Percentiles rank a stretch among this genome's conserved stretches.
Conservation (phyloP, 2,797 vertebrate genomes). For the Oceanodroma leucorhoa region DNA sequence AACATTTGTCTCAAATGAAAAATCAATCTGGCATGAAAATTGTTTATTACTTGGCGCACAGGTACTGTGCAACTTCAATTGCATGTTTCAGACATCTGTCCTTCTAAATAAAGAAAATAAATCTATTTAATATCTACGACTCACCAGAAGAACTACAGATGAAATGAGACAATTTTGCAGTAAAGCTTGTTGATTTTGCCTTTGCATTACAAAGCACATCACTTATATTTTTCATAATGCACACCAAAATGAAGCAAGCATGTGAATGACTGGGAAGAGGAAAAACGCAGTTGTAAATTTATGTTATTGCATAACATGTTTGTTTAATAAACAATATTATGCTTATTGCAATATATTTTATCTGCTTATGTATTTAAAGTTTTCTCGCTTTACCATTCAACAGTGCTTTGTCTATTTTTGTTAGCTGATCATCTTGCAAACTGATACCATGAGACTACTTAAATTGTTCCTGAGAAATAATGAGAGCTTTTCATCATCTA, state of each 20-base stretch:
- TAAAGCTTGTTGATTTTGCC: neutral
- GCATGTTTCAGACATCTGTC: neutral
- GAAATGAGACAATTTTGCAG: neutral
- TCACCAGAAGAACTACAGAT: neutral
- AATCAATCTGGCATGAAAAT: neutral
- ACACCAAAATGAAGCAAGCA: constrained; percentile 52
- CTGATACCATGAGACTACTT: neutral
- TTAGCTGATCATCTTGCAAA: neutral
- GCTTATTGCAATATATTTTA: neutral
- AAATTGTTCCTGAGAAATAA: neutral
- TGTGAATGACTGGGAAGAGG: constrained; percentile 30
- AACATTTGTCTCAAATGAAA: neutral
- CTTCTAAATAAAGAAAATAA: neutral
- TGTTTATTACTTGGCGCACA: neutral
- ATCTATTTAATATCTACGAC: neutral
- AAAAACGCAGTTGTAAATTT: constrained; percentile 69
- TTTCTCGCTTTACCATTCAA: neutral
- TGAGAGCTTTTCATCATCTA: neutral
- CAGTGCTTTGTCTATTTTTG: neutral
- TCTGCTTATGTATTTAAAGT: neutral
- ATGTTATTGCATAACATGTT: neutral
- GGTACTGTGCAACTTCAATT: neutral
- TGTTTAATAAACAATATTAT: too few species aligned
- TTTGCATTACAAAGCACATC: constrained; percentile 6
- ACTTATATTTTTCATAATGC: neutral